Conservation (phyloP, 2,113 vertebrate species). For the Pyxicephalus adspersus region DNA sequence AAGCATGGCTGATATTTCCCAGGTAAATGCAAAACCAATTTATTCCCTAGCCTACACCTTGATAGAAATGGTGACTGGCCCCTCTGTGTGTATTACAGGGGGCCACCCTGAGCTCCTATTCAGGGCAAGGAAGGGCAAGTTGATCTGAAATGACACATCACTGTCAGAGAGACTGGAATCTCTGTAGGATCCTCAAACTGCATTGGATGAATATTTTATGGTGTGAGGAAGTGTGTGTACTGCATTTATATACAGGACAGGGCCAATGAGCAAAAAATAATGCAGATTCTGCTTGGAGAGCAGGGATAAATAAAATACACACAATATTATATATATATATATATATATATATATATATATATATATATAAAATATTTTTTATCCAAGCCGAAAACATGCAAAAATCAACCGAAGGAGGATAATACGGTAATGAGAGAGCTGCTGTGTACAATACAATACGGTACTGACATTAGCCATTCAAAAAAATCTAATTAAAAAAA, state of each 20-base stretch:
- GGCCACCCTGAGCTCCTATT: conserved; percentile 11
- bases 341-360: too few relatives aligned
- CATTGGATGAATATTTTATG: conserved; percentile 50
- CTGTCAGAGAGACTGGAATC: conserved; percentile 27
- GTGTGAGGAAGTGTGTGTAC: conserved; percentile 8
- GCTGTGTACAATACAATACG: too few relatives aligned
- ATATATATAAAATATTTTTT: too few relatives aligned
- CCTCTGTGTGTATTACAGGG: conserved; percentile 4
- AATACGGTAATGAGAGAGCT: too few relatives aligned
- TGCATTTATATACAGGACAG: not conserved
- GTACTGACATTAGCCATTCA: too few relatives aligned
- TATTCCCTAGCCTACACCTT: not conserved
- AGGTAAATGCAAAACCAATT: too few relatives aligned
- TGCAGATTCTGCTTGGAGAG: not conserved
- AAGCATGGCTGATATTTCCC: too few relatives aligned
- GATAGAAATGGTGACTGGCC: not conserved
- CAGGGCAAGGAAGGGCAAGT: conserved; percentile 15
- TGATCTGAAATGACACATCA: conserved; percentile 47
- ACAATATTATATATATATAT: too few relatives aligned
- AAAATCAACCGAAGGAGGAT: too few relatives aligned
- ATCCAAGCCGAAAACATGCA: too few relatives aligned
- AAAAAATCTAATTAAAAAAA: too few relatives aligned
- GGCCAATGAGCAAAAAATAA: conserved; percentile 36
- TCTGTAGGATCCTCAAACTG: conserved; percentile 31
- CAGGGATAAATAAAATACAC: not conserved